Evolutionary conservation across 2,113 vertebrate species (phyloP).

Genomic region (Procapra przewalskii): DNA sequence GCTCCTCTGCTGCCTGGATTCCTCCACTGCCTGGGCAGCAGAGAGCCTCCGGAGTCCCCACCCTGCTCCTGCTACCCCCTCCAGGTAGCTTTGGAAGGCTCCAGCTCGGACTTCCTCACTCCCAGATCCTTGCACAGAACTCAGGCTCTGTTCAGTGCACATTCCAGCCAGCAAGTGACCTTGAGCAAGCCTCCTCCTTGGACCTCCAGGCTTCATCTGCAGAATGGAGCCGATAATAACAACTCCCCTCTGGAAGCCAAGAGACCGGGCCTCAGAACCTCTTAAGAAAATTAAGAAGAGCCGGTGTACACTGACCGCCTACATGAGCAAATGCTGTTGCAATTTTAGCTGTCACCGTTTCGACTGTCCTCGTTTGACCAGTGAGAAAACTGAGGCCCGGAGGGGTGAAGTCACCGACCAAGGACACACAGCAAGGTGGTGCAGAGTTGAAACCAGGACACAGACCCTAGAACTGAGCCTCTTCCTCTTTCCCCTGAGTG

Average conservation of each 20-base stretch:
- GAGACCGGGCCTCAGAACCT: not conserved
- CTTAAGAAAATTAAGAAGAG: constrained; percentile 35
- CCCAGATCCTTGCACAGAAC: not conserved
- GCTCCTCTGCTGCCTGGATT: not conserved
- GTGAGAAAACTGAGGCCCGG: not conserved
- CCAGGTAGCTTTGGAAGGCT: not conserved
- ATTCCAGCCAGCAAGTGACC: not conserved
- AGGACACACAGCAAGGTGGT: not conserved
- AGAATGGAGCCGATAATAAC: not conserved
- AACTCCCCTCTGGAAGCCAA: not conserved
- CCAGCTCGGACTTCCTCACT: accelerated
- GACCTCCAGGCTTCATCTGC: not conserved
- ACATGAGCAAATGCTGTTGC: not conserved
- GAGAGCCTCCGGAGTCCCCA: not conserved
- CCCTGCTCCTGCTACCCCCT: not conserved
- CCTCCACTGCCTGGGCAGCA: accelerated
- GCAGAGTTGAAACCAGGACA: not conserved
- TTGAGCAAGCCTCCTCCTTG: not conserved
- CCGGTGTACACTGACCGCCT: accelerated
- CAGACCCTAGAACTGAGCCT: accelerated
- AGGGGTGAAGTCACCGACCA: not conserved
- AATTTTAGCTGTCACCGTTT: not conserved
- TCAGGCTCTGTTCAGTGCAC: not conserved
- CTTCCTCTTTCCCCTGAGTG: accelerated
- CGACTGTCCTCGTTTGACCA: not conserved